A percentile compares a stretch with the other conserved stretches of the same genome.
phyloP scores from a whole-genome alignment of 2,797 vertebrate species.

The Sebastolobus altivelis region DNA sequence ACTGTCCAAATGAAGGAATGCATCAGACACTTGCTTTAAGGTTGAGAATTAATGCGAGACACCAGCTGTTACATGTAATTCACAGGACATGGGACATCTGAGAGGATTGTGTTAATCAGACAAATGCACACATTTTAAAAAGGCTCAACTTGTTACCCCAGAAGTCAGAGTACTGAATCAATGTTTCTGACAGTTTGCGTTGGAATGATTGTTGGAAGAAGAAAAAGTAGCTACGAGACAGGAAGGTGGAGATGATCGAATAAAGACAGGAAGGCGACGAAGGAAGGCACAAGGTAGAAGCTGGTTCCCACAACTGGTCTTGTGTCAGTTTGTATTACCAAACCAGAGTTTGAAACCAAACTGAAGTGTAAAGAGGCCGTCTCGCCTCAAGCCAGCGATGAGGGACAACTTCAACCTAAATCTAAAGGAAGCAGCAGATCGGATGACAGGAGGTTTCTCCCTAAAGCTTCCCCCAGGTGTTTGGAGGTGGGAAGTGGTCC shows the following conservation, averaged over 20 bases:
- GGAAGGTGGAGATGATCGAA: slow-evolving; percentile 44
- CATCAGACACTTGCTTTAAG: background rate
- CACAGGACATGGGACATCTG: slow-evolving; percentile 31
- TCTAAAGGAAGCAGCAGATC: slow-evolving; percentile 71
- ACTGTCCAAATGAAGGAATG: background rate
- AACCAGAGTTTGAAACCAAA: slow-evolving; percentile 37
- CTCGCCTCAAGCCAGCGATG: slow-evolving; percentile 24
- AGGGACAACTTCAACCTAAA: slow-evolving; percentile 60
- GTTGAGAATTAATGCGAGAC: slow-evolving; percentile 8
- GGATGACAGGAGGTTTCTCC: slow-evolving; percentile 57
- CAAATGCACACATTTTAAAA: slow-evolving; percentile 62
- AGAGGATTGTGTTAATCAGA: slow-evolving; percentile 25
- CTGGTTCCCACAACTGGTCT: slow-evolving; percentile 57
- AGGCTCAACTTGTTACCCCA: slow-evolving; percentile 48
- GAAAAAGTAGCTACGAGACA: slow-evolving; percentile 17
- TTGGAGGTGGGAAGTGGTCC: slow-evolving; percentile 94
- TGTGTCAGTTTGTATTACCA: slow-evolving; percentile 37
- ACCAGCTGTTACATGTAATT: slow-evolving; percentile 26
- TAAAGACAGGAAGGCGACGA: slow-evolving; percentile 52
- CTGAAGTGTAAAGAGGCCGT: slow-evolving; percentile 23
- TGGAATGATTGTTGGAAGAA: slow-evolving; percentile 55
- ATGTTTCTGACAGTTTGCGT: slow-evolving; percentile 31
- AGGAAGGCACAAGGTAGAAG: slow-evolving; percentile 77
- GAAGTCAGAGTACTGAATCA: slow-evolving; percentile 26
- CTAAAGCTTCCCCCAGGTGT: slow-evolving; percentile 94